Evolutionary conservation across 2,797 vertebrate species (phyloP).

Genomic region (Valencia hispanica): DNA sequence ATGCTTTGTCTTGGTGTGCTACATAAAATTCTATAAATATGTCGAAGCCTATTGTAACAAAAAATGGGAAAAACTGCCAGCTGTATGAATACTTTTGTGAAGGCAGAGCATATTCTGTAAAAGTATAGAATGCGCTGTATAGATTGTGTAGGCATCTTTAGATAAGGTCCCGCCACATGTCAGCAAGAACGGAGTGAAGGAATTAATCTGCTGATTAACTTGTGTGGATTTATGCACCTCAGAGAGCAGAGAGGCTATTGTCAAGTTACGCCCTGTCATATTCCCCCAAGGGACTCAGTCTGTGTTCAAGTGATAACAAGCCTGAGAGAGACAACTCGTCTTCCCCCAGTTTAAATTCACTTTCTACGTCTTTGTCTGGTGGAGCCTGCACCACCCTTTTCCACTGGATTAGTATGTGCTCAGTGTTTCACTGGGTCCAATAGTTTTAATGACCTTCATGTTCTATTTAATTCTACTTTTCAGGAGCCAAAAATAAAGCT

Average conservation of each 20-base stretch:
- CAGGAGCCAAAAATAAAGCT: background rate
- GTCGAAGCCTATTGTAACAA: background rate
- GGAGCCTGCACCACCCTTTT: background rate
- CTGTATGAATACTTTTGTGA: background rate
- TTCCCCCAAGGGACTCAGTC: slow-evolving; percentile 24
- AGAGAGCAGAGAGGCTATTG: background rate
- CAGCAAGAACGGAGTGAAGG: background rate
- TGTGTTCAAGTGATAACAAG: slow-evolving; percentile 57
- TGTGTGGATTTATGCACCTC: slow-evolving; percentile 21
- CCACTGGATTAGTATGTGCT: background rate
- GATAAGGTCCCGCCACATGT: background rate
- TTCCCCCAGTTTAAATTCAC: background rate
- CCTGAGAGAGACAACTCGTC: background rate
- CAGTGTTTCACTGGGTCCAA: background rate
- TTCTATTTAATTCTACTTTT: background rate
- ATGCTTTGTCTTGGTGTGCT: background rate
- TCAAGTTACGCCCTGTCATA: slow-evolving; percentile 24
- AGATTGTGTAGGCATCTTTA: background rate
- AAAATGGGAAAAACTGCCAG: background rate
- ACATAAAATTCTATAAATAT: background rate
- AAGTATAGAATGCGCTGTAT: background rate
- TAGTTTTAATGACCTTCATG: background rate
- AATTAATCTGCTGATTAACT: slow-evolving; percentile 18
- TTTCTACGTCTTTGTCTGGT: background rate
- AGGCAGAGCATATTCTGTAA: background rate